A percentile compares a stretch with the other conserved stretches of the same genome.
Evolutionary conservation across 2,113 vertebrate species (phyloP).

Genomic region (Clarias gariepinus): DNA sequence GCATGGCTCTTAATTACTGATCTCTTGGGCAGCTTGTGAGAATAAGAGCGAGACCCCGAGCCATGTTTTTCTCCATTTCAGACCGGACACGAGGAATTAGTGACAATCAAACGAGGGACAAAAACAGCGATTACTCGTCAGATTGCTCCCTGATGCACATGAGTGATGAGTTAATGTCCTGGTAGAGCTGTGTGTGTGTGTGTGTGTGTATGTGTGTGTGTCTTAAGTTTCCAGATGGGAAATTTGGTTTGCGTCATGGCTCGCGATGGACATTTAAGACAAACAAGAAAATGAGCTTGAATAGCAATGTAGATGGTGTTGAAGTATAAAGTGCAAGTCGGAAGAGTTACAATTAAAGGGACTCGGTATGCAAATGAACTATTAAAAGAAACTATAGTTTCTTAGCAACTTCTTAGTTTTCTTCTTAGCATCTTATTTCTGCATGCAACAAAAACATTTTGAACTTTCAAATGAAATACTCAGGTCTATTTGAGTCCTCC

Average conservation of each 20-base stretch:
- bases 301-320: neutral
- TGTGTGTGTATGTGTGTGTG: neutral
- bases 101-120: constrained; percentile 34
- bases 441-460: no score
- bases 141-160: neutral
- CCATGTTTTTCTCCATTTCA: constrained; percentile 13
- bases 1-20: constrained; percentile 51
- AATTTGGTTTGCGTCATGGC: neutral
- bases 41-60: constrained; percentile 11
- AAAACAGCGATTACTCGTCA: constrained; percentile 27
- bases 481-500: no score
- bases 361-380: neutral
- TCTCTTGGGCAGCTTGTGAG: constrained; percentile 28
- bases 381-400: no score
- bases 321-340: neutral
- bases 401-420: no score
- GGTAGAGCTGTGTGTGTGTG: neutral
- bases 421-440: no score
- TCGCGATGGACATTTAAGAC: neutral
- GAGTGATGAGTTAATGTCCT: neutral
- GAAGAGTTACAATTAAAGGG: neutral
- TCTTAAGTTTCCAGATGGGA: neutral
- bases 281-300: neutral
- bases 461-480: no score
- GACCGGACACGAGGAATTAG: constrained; percentile 42